These are phyloP conservation scores for Brachionus plicatilis DNA, from an alignment of 1,140 invertebrate genomes.

Conservation along the genomic window DNA sequence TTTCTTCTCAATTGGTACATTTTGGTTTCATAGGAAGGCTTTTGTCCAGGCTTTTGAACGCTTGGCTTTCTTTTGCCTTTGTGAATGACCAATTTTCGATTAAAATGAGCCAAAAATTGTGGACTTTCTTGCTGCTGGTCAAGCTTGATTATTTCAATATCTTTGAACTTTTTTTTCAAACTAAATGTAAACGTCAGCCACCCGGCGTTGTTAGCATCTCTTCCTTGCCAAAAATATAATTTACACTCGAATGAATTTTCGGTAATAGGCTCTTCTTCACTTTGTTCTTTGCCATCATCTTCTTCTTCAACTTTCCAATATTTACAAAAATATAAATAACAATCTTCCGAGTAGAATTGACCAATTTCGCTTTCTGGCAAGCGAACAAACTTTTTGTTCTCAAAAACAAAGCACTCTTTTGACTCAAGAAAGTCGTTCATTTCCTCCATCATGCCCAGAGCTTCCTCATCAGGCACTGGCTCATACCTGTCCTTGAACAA, in stretches of 20 bases:
- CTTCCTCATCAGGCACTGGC: constrained; percentile 75
- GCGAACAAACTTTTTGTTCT: constrained; percentile 90
- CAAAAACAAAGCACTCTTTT: constrained; percentile 96
- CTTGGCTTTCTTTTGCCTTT: constrained; percentile 66
- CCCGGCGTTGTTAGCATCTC: constrained; percentile 95
- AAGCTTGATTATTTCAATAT: constrained; percentile 39
- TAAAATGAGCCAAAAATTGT: constrained; percentile 97
- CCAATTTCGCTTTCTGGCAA: constrained; percentile 88
- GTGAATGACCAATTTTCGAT: constrained; percentile 86
- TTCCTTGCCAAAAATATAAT: constrained; percentile 98
- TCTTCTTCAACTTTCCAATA: constrained; percentile 61
- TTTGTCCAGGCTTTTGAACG: constrained; percentile 54
- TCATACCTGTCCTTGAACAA: constrained; percentile 90
- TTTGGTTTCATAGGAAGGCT: constrained; percentile 66
- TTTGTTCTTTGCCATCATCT: constrained; percentile 55
- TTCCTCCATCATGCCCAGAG: constrained; percentile 62
- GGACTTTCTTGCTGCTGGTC: constrained; percentile 87
- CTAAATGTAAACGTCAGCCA: constrained; percentile 98
- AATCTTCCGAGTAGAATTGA: constrained; percentile 86
- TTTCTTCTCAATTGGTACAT: constrained; percentile 92
- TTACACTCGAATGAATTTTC: constrained; percentile 90
- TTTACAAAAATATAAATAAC: constrained; percentile 94
- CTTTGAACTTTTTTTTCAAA: constrained; percentile 49
- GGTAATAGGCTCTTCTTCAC: constrained; percentile 59
- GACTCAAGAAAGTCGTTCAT: constrained; percentile 59